A percentile compares a stretch with the other conserved stretches of the same genome.
Conservation (phyloP, 1,140 invertebrate genomes). For the Caerostris darwini region DNA sequence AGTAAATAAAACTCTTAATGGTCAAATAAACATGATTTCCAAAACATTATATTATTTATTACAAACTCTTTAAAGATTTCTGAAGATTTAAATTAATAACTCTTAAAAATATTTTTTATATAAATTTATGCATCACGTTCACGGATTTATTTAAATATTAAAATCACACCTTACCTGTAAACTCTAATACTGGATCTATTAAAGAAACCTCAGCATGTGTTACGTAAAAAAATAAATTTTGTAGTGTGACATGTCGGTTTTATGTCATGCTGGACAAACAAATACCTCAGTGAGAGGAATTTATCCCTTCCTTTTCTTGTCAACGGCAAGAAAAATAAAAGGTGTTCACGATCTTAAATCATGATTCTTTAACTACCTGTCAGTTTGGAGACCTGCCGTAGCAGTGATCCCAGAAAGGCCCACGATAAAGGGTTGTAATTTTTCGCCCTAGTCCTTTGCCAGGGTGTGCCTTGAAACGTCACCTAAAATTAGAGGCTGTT, state of each 20-base stretch:
- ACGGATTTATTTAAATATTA: not conserved
- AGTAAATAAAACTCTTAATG: too few relatives aligned
- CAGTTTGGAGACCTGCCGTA: slow-evolving; percentile 57
- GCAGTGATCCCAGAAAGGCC: slow-evolving; percentile 52
- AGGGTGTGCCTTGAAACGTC: slow-evolving; percentile 68
- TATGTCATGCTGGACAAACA: slow-evolving; percentile 54
- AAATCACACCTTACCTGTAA: not conserved
- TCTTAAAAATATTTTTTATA: too few relatives aligned
- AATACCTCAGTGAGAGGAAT: slow-evolving; percentile 56
- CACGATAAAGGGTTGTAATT: slow-evolving; percentile 59
- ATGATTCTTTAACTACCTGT: slow-evolving; percentile 76
- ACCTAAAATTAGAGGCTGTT: slow-evolving; percentile 67
- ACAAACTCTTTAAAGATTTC: too few relatives aligned
- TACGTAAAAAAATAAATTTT: slow-evolving; percentile 29
- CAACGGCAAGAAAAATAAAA: slow-evolving; percentile 57
- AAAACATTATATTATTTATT: too few relatives aligned
- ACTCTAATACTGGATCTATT: not conserved
- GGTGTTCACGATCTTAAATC: slow-evolving; percentile 66
- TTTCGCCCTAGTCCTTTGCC: slow-evolving; percentile 56
- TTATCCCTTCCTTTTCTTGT: slow-evolving; percentile 54
- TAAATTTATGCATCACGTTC: too few relatives aligned
- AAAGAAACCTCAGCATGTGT: not conserved
- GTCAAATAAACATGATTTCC: too few relatives aligned
- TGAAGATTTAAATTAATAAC: too few relatives aligned
- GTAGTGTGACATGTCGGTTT: slow-evolving; percentile 44